Evolutionary conservation across 2,797 vertebrate genomes (phyloP).

Genomic region (Spondyliosoma cantharus): DNA sequence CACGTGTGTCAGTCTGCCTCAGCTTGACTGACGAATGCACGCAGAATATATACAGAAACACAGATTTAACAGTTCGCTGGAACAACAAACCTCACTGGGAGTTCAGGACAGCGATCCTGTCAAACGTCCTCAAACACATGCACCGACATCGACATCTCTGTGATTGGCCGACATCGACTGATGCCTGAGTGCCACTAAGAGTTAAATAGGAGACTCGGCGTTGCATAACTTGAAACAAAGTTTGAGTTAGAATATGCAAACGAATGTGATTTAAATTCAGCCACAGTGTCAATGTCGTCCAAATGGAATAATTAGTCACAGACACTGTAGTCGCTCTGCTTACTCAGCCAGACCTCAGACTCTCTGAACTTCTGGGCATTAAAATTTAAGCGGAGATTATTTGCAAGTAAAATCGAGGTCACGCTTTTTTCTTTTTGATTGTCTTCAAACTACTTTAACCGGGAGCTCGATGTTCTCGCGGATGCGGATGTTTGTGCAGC

Average conservation of each 20-base stretch:
- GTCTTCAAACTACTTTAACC: slow-evolving; percentile 25
- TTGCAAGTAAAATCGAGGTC: slow-evolving; percentile 54
- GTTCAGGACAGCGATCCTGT: no score
- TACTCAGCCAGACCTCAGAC: slow-evolving; percentile 37
- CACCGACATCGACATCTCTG: no score
- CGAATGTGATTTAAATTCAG: slow-evolving; percentile 44
- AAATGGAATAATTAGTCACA: slow-evolving; percentile 59
- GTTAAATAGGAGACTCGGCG: background rate
- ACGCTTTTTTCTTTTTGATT: slow-evolving; percentile 15
- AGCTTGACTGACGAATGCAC: background rate
- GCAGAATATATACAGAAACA: no score
- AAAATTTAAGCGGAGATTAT: slow-evolving; percentile 48
- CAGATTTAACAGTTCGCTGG: no score
- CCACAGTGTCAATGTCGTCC: slow-evolving; percentile 40
- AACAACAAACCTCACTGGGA: no score
- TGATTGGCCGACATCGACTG: no score
- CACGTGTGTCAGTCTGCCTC: background rate
- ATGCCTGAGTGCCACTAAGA: slow-evolving; percentile 4
- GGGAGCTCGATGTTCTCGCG: background rate
- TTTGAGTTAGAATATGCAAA: slow-evolving; percentile 43
- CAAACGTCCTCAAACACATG: no score
- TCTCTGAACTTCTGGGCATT: slow-evolving; percentile 44
- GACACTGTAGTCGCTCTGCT: slow-evolving; percentile 36
- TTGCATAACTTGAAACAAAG: background rate
- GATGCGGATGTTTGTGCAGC: background rate